Conservation (phyloP, 2,888 invertebrate genomes). For the Hetaerina titia region DNA sequence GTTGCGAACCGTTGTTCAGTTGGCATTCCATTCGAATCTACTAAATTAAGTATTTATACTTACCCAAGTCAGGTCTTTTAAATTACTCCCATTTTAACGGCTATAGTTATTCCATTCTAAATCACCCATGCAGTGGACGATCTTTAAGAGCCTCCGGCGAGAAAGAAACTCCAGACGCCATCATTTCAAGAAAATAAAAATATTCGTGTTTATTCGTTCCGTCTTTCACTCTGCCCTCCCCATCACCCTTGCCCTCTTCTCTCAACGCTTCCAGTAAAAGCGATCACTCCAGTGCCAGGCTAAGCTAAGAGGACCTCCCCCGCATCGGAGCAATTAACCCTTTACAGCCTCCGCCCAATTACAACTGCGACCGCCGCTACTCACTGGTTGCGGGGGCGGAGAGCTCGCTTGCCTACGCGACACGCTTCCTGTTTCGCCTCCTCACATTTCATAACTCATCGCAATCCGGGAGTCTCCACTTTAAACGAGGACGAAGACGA, state of each 20-base stretch:
- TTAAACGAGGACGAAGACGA: neutral
- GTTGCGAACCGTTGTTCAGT: conserved; percentile 9
- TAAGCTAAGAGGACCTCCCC: neutral
- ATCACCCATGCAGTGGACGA: neutral
- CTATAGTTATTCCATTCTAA: neutral
- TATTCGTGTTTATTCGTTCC: neutral
- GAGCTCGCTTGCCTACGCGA: neutral
- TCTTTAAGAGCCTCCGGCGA: neutral
- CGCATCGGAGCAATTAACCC: neutral
- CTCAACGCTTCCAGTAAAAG: neutral
- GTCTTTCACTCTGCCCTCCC: neutral
- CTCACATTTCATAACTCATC: neutral
- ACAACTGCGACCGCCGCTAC: neutral
- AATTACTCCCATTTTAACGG: neutral
- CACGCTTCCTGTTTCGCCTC: neutral
- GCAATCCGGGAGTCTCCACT: neutral
- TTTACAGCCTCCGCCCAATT: neutral
- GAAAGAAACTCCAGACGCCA: conserved; percentile 9
- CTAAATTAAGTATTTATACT: neutral
- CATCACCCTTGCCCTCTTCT: conserved; percentile 1
- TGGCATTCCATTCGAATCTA: neutral
- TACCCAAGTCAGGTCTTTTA: neutral
- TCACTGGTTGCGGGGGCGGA: neutral
- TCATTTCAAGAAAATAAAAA: neutral
- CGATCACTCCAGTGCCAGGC: neutral